Conservation (phyloP, 1,140 invertebrate species). For the Hycleus phaleratus region DNA sequence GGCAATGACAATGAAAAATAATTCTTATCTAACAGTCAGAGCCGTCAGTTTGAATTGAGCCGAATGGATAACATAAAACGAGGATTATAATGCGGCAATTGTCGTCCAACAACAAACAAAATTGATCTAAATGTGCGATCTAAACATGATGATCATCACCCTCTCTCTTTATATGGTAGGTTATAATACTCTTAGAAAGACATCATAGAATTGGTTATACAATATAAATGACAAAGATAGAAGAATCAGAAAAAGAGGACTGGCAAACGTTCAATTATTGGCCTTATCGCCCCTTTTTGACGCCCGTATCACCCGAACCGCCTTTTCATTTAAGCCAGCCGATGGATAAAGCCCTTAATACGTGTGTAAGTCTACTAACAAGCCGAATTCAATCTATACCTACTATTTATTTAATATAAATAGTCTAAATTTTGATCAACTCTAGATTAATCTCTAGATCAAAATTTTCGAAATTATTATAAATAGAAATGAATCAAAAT, state of each 20-base stretch:
- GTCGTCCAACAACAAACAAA: conserved; percentile 40
- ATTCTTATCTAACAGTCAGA: conserved; percentile 32
- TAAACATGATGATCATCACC: conserved; percentile 32
- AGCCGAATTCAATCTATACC: no score
- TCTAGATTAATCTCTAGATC: no score
- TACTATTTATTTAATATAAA: no score
- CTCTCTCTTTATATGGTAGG: not conserved
- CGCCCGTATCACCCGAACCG: conserved; percentile 31
- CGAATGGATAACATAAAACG: conserved; percentile 23
- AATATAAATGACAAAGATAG: no score
- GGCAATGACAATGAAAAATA: conserved; percentile 16
- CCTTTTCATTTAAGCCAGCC: conserved; percentile 31
- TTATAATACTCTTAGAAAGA: no score
- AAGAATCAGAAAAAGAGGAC: conserved; percentile 15
- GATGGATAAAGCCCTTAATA: no score
- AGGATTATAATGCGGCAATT: conserved; percentile 39
- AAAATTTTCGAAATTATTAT: no score
- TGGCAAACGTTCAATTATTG: conserved; percentile 36
- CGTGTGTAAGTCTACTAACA: no score
- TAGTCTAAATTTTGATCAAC: no score
- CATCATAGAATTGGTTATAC: no score
- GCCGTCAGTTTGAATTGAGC: conserved; percentile 12
- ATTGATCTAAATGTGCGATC: conserved; percentile 41
- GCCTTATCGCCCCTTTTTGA: conserved; percentile 34
- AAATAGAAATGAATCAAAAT: no score